Base-by-base conservation (phyloP, 2,888 invertebrate species). In the Platerodrilus igneus region DNA sequence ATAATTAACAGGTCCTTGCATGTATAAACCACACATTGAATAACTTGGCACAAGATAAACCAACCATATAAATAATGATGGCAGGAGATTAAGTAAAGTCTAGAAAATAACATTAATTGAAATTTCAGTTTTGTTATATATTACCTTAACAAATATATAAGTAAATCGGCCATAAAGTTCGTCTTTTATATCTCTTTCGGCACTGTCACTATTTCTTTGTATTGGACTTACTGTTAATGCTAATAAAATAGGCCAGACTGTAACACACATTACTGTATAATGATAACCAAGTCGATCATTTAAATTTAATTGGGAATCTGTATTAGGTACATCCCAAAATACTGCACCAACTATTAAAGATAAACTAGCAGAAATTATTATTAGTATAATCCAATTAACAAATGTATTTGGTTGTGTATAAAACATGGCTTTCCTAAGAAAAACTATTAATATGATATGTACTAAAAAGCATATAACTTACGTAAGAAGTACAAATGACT, bases 1-100 rank as follows among this genome's bases (percentile, higher is more conserved):
- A 52, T 81, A 75, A 57, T 79, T 77, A 28, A 72, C 76, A 8
- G 74, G 72, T 7, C 77, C 74, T 58, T 83, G 83, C 54, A 81
- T 79, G 55, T 89, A 87, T 1, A 89, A 68, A 0, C 89, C 89
- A 15, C 84, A 82, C 90, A 91, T 90, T 10, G 87, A 86, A 63
- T 87, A 90, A 26, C 89, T 88, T 9, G 94, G 94, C 41, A 91
- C 80, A 34, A 91, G 63, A 63, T 87, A 93, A 3, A 88, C 86
- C 50, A 90, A 59, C 79, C 90, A 90, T 29, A 91, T 79, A 48
- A 88, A 74, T 31, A 81, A 71, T 35, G 88, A 84, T 1, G 89
- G 83, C 59, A 86, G 81, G 17, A 91, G 59, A 53, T 86, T 87
- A 54, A 87, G 76, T 32, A 89, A 67, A 58, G 84, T 78, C 91